Percentiles rank a stretch among this genome's conserved stretches.
These are phyloP conservation scores for Lophura nycthemera DNA, from an alignment of 2,113 vertebrate genomes.

Conservation along the genomic window DNA sequence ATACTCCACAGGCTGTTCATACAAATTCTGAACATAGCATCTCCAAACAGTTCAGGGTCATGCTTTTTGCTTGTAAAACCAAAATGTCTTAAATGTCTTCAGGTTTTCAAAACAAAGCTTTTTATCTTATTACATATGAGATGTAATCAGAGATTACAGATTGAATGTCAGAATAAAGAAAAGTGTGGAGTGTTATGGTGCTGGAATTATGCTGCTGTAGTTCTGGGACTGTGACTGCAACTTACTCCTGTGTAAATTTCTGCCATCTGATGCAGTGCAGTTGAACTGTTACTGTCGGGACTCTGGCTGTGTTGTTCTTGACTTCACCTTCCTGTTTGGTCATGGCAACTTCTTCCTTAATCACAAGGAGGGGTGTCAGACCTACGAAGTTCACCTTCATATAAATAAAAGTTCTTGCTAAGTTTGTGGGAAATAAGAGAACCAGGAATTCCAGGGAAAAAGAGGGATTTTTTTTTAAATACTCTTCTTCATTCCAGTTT, in stretches of 20 bases:
- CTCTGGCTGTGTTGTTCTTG: not conserved
- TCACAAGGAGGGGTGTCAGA: not conserved
- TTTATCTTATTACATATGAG: not conserved
- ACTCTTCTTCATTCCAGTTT: not conserved
- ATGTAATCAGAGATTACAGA: not conserved
- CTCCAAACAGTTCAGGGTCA: not conserved
- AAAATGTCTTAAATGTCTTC: not conserved
- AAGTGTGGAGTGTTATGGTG: rapidly evolving
- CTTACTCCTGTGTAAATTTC: not conserved
- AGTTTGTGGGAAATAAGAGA: not conserved
- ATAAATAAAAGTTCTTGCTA: not conserved
- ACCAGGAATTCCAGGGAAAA: not conserved
- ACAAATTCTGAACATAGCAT: not conserved
- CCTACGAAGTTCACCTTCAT: not conserved
- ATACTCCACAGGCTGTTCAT: not conserved
- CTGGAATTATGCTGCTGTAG: not conserved
- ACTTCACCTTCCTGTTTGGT: not conserved
- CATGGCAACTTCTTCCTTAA: not conserved
- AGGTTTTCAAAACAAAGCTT: not conserved
- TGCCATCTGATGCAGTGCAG: not conserved
- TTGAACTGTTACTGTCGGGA: not conserved
- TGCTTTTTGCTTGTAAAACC: not conserved
- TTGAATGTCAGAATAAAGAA: not conserved
- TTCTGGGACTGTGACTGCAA: not conserved
- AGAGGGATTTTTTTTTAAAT: not conserved